Percentiles rank a stretch among this genome's conserved stretches.
phyloP scores from a whole-genome alignment of 2,888 invertebrate species.

The Zhengitettix transpicula region DNA sequence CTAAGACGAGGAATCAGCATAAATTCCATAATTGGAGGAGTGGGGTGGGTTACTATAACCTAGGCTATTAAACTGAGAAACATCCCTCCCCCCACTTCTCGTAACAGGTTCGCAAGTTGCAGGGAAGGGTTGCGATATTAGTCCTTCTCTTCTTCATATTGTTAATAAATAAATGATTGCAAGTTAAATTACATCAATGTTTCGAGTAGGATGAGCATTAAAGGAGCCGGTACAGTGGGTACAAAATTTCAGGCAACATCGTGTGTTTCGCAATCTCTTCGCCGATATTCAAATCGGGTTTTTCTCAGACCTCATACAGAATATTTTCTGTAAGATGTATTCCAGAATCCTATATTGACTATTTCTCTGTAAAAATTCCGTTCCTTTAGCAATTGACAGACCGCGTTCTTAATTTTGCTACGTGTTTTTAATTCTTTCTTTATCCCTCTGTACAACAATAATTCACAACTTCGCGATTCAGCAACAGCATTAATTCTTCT shows the following conservation, averaged over 20 bases:
- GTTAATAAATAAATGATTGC: conserved; percentile 15
- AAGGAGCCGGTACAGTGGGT: not conserved
- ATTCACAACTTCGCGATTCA: too few species aligned
- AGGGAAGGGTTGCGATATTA: not conserved
- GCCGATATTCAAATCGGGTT: too few species aligned
- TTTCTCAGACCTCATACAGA: too few species aligned
- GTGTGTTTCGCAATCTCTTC: too few species aligned
- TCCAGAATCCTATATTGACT: too few species aligned
- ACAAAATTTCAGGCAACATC: not conserved
- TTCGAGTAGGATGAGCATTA: conserved; percentile 5
- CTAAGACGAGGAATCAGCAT: conserved; percentile 35
- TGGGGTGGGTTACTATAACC: not conserved
- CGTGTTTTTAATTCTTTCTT: too few species aligned
- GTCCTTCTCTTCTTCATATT: conserved; percentile 10
- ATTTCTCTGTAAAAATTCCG: too few species aligned
- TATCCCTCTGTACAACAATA: too few species aligned
- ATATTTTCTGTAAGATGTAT: too few species aligned
- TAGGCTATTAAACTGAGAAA: conserved; percentile 6
- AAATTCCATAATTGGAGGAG: conserved; percentile 30
- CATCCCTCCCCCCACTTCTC: not conserved
- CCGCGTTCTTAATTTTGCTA: too few species aligned
- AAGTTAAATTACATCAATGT: conserved; percentile 12
- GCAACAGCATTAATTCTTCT: too few species aligned
- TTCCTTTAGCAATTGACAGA: too few species aligned
- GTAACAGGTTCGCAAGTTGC: not conserved